Evolutionary conservation across 2,888 invertebrate species (phyloP).

Genomic region (Hirtodrosophila histrioides): DNA sequence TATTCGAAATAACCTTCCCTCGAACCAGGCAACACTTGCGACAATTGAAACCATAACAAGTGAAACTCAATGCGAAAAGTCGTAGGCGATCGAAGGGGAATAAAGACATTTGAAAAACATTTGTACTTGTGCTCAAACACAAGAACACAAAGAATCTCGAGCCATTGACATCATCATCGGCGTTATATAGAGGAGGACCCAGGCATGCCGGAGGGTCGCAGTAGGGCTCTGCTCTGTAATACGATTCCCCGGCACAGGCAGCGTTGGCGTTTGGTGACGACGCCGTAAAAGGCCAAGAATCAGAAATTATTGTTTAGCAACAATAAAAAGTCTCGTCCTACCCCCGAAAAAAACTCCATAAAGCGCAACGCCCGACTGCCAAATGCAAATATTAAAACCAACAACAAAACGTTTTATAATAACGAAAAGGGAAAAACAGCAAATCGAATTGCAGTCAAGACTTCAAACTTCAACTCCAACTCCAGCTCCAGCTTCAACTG

Average conservation of each 20-base stretch:
- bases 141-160: constrained; percentile 31
- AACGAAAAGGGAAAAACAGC: constrained; percentile 74
- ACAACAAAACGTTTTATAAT: constrained; percentile 72
- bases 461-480: constrained; percentile 7
- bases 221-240: constrained; percentile 49
- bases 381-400: constrained; percentile 74
- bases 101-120: constrained; percentile 64
- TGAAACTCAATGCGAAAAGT: constrained; percentile 72
- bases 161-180: constrained; percentile 66
- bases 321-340: constrained; percentile 63
- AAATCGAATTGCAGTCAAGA: constrained; percentile 76
- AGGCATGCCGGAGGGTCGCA: constrained; percentile 19
- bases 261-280: constrained; percentile 62
- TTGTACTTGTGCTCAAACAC: constrained; percentile 51
- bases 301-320: constrained; percentile 78
- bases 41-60: constrained; percentile 44
- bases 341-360: constrained; percentile 67
- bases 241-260: constrained; percentile 41
- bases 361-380: constrained; percentile 74
- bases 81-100: constrained; percentile 37
- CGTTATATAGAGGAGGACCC: constrained; percentile 12
- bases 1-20: constrained; percentile 36
- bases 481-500: constrained; percentile 12
- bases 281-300: constrained; percentile 67
- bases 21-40: constrained; percentile 38